phyloP scores from a whole-genome alignment of 2,888 invertebrate genomes.

The Conus canariensis region DNA sequence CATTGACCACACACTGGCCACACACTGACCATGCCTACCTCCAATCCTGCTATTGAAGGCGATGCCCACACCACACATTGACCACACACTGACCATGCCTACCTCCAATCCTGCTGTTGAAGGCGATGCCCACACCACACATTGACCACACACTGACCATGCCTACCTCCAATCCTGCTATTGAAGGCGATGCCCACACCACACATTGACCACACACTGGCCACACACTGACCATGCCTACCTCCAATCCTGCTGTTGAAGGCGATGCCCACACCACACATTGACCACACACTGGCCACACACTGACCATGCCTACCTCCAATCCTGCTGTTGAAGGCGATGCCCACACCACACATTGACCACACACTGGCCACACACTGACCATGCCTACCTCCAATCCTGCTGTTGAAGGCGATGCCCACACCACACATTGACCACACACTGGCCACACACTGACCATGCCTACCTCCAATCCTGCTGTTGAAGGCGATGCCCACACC shows the following conservation, averaged over 20 bases:
- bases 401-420: constrained; percentile 97
- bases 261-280: constrained; percentile 90
- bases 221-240: constrained; percentile 87
- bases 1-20: too few species aligned
- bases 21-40: constrained; percentile 97
- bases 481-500: constrained; percentile 99
- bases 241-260: constrained; percentile 84
- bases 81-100: too few species aligned
- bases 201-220: too few species aligned
- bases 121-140: too few species aligned
- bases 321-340: too few species aligned
- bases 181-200: constrained; percentile 97
- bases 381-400: constrained; percentile 88
- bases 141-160: too few species aligned
- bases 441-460: too few species aligned
- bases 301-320: too few species aligned
- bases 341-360: too few species aligned
- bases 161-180: constrained; percentile 93
- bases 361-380: too few species aligned
- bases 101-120: too few species aligned
- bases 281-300: too few species aligned
- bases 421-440: constrained; percentile 80
- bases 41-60: constrained; percentile 84
- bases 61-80: constrained; percentile 91
- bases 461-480: constrained; percentile 93